These are phyloP conservation scores for Oxyteleia sp. DNA, from an alignment of 2,888 invertebrate species.

Conservation along the genomic window DNA sequence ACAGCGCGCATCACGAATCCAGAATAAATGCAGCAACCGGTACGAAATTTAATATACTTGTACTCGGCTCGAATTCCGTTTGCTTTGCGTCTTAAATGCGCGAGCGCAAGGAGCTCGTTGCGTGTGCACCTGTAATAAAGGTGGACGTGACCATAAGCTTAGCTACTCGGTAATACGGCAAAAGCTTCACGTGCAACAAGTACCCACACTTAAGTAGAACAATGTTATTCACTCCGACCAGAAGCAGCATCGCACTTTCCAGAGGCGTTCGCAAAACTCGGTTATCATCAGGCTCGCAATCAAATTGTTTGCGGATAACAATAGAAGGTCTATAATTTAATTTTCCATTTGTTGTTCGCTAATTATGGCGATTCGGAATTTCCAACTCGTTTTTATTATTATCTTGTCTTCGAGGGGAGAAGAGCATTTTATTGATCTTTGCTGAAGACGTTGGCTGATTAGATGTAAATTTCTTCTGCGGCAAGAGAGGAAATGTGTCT, in stretches of 20 bases:
- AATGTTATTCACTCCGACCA: conserved; percentile 46
- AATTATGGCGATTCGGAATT: background rate
- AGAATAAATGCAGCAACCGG: background rate
- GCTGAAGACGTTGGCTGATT: no score
- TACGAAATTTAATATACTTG: conserved; percentile 2
- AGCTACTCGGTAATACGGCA: conserved; percentile 17
- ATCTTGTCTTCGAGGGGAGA: no score
- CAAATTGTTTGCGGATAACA: conserved; percentile 42
- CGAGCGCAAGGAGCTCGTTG: conserved; percentile 14
- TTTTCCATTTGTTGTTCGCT: conserved; percentile 6
- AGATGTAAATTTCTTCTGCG: no score
- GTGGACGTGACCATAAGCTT: conserved; percentile 64
- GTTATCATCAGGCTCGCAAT: conserved; percentile 40
- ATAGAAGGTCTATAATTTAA: conserved; percentile 28
- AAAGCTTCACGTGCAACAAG: conserved; percentile 59
- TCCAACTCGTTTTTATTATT: no score
- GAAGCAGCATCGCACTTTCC: conserved; percentile 36
- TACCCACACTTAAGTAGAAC: conserved; percentile 48
- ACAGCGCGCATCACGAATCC: background rate
- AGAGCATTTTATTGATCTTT: no score
- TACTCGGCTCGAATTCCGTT: conserved; percentile 19
- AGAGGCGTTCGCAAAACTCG: conserved; percentile 28
- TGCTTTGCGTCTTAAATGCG: conserved; percentile 1
- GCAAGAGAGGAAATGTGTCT: no score
- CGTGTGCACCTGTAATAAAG: conserved; percentile 46